Percentiles rank a stretch among this genome's conserved stretches.
These are phyloP conservation scores for Lamprotornis superbus DNA, from an alignment of 2,113 vertebrate genomes.

Conservation along the genomic window DNA sequence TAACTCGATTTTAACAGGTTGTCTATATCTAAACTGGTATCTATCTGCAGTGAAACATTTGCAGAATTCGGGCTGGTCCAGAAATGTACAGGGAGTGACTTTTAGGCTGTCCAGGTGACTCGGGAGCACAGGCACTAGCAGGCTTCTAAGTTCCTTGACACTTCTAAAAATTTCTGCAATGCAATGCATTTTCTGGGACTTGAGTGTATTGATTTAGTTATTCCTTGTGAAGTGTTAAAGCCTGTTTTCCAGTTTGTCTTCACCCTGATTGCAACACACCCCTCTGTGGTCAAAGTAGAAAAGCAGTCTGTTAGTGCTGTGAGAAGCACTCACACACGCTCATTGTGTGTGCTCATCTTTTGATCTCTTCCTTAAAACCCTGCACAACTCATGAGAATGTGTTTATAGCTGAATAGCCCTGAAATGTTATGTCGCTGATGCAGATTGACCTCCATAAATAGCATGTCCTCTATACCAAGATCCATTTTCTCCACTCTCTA, in stretches of 20 bases:
- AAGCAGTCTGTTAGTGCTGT: neutral
- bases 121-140: neutral
- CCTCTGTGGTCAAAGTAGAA: neutral
- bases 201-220: neutral
- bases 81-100: neutral
- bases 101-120: neutral
- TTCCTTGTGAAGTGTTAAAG: neutral
- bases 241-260: conserved; percentile 2
- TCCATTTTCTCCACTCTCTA: conserved; percentile 42
- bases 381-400: neutral
- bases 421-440: conserved; percentile 34
- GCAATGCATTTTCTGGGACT: neutral
- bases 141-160: neutral
- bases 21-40: neutral
- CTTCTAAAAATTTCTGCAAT: neutral
- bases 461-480: conserved; percentile 17
- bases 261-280: neutral
- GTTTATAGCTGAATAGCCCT: conserved; percentile 36
- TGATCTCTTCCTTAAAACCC: conserved; percentile 36
- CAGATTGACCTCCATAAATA: conserved; percentile 62
- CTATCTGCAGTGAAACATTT: neutral
- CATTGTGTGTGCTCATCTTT: conserved; percentile 16
- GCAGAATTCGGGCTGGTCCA: neutral
- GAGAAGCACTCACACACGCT: neutral
- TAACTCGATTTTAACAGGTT: neutral